These are phyloP conservation scores for Homarus gammarus DNA, from an alignment of 2,888 invertebrate genomes.

Conservation along the genomic window DNA sequence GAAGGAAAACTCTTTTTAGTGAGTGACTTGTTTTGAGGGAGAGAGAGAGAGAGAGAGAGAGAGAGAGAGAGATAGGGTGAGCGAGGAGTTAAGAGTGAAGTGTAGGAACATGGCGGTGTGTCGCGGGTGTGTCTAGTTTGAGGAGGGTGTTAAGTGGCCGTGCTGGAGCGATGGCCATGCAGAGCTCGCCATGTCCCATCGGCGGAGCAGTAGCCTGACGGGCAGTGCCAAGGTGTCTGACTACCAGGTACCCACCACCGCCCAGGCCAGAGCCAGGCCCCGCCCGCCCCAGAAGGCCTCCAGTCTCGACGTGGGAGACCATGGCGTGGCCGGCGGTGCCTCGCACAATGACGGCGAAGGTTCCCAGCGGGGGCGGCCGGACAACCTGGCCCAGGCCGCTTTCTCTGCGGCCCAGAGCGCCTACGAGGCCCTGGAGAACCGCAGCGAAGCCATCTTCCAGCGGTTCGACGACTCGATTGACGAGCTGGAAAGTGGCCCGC, in stretches of 20 bases:
- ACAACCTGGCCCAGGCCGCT: slow-evolving; percentile 59
- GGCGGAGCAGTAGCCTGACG: slow-evolving; percentile 76
- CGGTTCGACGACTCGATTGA: slow-evolving; percentile 65
- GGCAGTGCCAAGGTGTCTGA: slow-evolving; percentile 74
- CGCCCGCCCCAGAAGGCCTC: slow-evolving; percentile 60
- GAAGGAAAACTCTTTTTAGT: slow-evolving; percentile 23
- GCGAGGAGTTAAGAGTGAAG: slow-evolving; percentile 29
- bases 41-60: too few species aligned
- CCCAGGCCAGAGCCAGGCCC: slow-evolving; percentile 52
- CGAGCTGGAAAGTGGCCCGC: slow-evolving; percentile 67
- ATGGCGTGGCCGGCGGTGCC: slow-evolving; percentile 52
- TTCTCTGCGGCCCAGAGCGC: slow-evolving; percentile 50
- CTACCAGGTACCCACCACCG: slow-evolving; percentile 54
- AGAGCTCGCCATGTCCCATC: slow-evolving; percentile 74
- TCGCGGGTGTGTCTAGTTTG: slow-evolving; percentile 32
- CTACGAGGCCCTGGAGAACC: slow-evolving; percentile 53
- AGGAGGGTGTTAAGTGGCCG: slow-evolving; percentile 60
- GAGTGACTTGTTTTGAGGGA: too few species aligned
- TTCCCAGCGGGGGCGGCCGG: slow-evolving; percentile 53
- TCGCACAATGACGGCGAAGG: slow-evolving; percentile 44
- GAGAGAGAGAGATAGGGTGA: too few species aligned
- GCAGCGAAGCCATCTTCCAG: slow-evolving; percentile 61
- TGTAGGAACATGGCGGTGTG: slow-evolving; percentile 35
- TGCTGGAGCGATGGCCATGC: slow-evolving; percentile 71
- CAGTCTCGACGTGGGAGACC: slow-evolving; percentile 65